Evolutionary conservation across 2,797 vertebrate species (phyloP).

Genomic region (Dicrostonyx torquatus): DNA sequence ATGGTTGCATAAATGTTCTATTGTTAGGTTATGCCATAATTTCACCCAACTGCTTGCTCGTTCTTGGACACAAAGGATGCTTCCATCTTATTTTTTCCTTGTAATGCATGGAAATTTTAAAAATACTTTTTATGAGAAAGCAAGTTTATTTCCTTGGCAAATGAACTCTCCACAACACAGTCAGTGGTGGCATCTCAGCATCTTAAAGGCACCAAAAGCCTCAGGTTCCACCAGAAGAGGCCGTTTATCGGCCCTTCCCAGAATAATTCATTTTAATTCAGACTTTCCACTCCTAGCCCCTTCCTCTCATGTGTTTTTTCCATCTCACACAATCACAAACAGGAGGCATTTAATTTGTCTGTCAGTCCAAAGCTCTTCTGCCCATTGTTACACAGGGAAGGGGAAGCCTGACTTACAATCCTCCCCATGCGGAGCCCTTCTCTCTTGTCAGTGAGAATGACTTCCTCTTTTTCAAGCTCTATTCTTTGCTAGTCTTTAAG

Average conservation of each 20-base stretch:
- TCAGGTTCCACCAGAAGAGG: conserved; percentile 50
- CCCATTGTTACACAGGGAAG: conserved; percentile 44
- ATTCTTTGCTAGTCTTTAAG: conserved; percentile 3
- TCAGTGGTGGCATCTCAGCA: conserved; percentile 42
- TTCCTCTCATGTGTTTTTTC: conserved; percentile 65
- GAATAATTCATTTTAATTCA: conserved; percentile 75
- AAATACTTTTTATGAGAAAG: conserved; percentile 65
- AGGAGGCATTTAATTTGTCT: conserved; percentile 74
- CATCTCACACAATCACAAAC: conserved; percentile 59
- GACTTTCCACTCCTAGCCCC: conserved; percentile 53
- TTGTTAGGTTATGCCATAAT: conserved; percentile 60
- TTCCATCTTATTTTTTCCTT: background rate
- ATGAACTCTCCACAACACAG: conserved; percentile 61
- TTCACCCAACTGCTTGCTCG: conserved; percentile 60
- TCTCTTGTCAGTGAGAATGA: background rate
- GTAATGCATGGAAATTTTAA: conserved; percentile 63
- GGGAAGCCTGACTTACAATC: background rate
- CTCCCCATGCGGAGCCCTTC: background rate
- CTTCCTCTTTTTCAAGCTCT: conserved; percentile 43
- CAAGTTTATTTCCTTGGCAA: conserved; percentile 61
- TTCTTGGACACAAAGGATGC: conserved; percentile 54
- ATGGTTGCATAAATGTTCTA: conserved; percentile 71
- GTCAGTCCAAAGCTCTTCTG: conserved; percentile 65
- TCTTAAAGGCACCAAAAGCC: conserved; percentile 30
- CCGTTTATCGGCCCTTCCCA: conserved; percentile 68